A percentile compares a stretch with the other conserved stretches of the same genome.
phyloP scores from a whole-genome alignment of 2,113 vertebrate species.

The Chinchilla lanigera region DNA sequence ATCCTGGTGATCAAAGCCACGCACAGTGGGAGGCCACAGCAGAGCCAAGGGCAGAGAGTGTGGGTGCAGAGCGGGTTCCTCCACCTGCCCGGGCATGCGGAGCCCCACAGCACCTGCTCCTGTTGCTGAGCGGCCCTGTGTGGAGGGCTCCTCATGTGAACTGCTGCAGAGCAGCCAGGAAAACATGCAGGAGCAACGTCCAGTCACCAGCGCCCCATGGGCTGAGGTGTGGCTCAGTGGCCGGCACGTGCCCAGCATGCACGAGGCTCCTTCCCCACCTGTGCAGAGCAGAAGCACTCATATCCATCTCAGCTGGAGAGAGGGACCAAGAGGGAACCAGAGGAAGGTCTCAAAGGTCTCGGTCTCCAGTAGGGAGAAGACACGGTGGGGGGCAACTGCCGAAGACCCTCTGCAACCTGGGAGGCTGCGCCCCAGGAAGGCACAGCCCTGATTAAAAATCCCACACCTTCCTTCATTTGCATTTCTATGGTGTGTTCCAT shows the following conservation, averaged over 20 bases:
- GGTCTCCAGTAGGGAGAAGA: not conserved
- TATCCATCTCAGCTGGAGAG: too few species aligned
- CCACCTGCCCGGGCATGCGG: too few species aligned
- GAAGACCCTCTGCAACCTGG: accelerated
- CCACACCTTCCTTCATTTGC: not conserved
- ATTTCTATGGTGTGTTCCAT: not conserved
- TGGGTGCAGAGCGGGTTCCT: not conserved
- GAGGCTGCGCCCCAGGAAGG: not conserved
- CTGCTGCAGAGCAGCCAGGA: not conserved
- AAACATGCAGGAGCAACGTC: accelerated
- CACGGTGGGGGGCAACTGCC: not conserved
- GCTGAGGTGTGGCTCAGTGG: not conserved
- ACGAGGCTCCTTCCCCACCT: not conserved
- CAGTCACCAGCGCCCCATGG: not conserved
- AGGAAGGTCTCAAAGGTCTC: not conserved
- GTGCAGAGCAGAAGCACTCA: not conserved
- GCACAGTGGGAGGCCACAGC: not conserved
- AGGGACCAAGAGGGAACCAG: not conserved
- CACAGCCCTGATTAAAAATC: accelerated
- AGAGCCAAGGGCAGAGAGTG: accelerated
- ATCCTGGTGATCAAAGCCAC: accelerated
- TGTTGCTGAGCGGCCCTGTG: not conserved
- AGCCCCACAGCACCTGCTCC: accelerated
- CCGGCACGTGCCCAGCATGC: not conserved
- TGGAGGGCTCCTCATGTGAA: too few species aligned